Conservation (phyloP, 2,888 invertebrate genomes). For the Lottia gigantea region DNA sequence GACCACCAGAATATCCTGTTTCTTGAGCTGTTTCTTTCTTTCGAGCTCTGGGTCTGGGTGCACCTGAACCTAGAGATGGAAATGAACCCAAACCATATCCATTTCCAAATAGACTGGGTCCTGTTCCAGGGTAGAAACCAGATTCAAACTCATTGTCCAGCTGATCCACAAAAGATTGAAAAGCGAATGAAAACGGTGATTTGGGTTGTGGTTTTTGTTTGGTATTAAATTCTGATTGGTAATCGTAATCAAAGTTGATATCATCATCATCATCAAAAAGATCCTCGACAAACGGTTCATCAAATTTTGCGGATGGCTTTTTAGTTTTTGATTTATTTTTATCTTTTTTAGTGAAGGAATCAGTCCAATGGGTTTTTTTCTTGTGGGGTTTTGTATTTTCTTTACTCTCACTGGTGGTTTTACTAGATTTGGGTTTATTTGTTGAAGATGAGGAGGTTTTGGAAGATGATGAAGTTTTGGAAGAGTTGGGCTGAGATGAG, state of each 20-base stretch:
- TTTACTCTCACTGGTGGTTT: constrained; percentile 11
- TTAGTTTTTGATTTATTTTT: constrained; percentile 13
- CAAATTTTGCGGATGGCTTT: background rate
- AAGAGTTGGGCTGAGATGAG: background rate
- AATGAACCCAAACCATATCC: constrained; percentile 27
- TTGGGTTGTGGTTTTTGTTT: background rate
- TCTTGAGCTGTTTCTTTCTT: constrained; percentile 47
- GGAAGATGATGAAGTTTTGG: background rate
- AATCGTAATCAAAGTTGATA: background rate
- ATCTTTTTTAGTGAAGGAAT: constrained; percentile 15
- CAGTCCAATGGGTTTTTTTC: constrained; percentile 23
- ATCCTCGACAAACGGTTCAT: constrained; percentile 19
- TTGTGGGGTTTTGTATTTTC: constrained; percentile 20
- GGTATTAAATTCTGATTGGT: background rate
- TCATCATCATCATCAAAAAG: constrained; percentile 12
- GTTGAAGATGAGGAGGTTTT: background rate
- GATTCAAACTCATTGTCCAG: constrained; percentile 44
- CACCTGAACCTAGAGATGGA: constrained; percentile 17
- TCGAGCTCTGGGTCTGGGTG: constrained; percentile 28
- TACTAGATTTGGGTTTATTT: background rate
- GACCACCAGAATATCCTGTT: constrained; percentile 37
- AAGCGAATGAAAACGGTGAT: constrained; percentile 46
- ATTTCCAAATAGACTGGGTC: constrained; percentile 36
- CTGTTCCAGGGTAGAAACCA: constrained; percentile 29
- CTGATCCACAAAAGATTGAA: constrained; percentile 53